Evolutionary conservation across 37 sponge, comb jelly and placozoan genomes (phyloP).

Genomic region (Oopsacas minuta): DNA sequence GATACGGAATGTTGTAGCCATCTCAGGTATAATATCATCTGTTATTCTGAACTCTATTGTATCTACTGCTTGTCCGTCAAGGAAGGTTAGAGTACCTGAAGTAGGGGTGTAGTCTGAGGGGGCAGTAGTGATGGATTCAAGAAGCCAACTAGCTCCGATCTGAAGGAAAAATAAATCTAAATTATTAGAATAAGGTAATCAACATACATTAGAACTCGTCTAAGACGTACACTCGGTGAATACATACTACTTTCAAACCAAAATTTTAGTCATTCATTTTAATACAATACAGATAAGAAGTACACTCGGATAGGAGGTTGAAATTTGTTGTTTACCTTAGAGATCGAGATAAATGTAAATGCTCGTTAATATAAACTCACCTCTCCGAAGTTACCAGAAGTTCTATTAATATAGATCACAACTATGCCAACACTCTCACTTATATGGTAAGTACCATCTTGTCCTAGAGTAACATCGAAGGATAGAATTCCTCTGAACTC

Average conservation of each 20-base stretch:
- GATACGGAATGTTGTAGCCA: slow-evolving; percentile 37
- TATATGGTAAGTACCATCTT: not conserved
- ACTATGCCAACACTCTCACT: not conserved
- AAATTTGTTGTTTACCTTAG: no score
- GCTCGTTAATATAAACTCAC: no score
- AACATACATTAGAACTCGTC: no score
- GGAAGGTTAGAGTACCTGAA: not conserved
- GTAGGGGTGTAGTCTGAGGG: not conserved
- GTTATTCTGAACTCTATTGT: slow-evolving; percentile 33
- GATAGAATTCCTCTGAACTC: slow-evolving; percentile 39
- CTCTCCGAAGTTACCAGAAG: not conserved
- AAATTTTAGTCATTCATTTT: no score
- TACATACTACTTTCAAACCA: not conserved
- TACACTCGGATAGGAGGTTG: no score
- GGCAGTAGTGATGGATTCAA: not conserved
- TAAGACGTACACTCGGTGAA: not conserved
- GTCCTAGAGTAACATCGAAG: slow-evolving; percentile 18
- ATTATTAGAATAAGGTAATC: no score
- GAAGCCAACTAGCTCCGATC: not conserved
- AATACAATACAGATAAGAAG: no score
- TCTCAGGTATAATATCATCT: slow-evolving; percentile 54
- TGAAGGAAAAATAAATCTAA: not conserved
- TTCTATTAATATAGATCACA: not conserved
- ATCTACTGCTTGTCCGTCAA: not conserved
- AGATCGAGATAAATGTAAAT: no score